These are phyloP conservation scores for Hemiprocne comata DNA, from an alignment of 2,113 vertebrate genomes.

Conservation along the genomic window DNA sequence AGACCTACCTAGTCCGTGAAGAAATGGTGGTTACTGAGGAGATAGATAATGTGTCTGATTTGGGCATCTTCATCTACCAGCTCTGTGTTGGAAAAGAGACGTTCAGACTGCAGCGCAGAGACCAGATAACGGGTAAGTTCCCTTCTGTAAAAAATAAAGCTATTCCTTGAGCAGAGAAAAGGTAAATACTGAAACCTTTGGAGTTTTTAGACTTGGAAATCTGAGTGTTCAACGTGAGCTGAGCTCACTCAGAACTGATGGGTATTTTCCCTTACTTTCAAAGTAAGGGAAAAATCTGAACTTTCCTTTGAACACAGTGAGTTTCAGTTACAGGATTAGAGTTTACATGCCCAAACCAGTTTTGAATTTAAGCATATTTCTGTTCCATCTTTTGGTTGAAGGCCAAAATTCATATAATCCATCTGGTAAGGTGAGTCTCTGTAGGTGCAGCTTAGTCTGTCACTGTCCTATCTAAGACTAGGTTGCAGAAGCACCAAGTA, in stretches of 20 bases:
- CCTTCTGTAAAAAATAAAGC: too few species aligned
- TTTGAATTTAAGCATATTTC: background rate
- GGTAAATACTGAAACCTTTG: background rate
- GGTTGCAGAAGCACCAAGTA: background rate
- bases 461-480: background rate
- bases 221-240: background rate
- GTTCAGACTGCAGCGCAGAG: conserved; percentile 87
- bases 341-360: background rate
- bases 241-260: background rate
- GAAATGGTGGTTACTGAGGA: conserved; percentile 92
- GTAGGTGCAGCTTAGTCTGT: background rate
- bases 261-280: background rate
- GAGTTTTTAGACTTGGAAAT: background rate
- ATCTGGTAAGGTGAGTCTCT: background rate
- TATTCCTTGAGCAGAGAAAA: background rate
- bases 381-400: background rate
- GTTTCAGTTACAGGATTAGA: background rate
- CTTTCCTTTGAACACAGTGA: background rate
- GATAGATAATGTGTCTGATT: conserved; percentile 84
- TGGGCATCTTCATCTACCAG: conserved; percentile 92
- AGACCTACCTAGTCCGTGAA: conserved; percentile 90
- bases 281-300: background rate
- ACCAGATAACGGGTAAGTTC: conserved; percentile 79
- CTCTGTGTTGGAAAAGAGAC: conserved; percentile 91
- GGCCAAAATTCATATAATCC: background rate